phyloP scores from a whole-genome alignment of 64 coral and sea anemone species.

The Pachyseris speciosa region DNA sequence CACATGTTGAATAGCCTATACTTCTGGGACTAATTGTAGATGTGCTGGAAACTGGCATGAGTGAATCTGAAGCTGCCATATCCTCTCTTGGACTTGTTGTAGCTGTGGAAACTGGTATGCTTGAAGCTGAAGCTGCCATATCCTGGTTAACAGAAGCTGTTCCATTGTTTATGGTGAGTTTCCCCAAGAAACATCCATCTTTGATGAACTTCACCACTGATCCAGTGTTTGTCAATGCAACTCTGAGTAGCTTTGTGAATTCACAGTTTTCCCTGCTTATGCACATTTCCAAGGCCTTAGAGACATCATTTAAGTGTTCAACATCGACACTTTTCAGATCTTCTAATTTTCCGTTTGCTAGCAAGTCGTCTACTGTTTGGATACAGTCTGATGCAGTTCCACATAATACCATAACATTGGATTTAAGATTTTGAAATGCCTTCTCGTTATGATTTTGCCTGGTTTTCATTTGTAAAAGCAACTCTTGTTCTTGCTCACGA shows the following conservation, averaged over 20 bases:
- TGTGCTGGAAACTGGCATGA: too few species aligned
- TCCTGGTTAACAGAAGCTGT: not conserved
- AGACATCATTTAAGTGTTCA: slow-evolving; percentile 12
- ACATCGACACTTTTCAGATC: slow-evolving; percentile 60
- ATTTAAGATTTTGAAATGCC: slow-evolving; percentile 5
- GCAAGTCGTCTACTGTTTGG: slow-evolving; percentile 31
- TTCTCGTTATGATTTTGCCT: slow-evolving; percentile 8
- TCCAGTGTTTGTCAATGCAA: not conserved
- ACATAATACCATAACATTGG: not conserved
- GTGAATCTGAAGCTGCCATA: too few species aligned
- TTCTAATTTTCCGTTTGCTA: slow-evolving; percentile 22
- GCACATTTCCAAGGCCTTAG: not conserved
- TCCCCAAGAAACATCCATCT: not conserved
- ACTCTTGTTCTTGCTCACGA: slow-evolving; percentile 12
- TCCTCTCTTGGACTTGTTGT: not conserved
- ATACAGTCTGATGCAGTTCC: slow-evolving; percentile 34
- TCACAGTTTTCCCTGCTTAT: not conserved
- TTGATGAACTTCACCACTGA: not conserved
- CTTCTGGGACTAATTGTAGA: too few species aligned
- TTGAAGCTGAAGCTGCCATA: not conserved
- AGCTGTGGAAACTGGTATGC: not conserved
- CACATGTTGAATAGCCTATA: not conserved
- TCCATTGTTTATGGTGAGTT: not conserved
- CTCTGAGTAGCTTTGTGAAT: not conserved
- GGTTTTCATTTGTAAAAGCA: slow-evolving; percentile 26